Evolutionary conservation across 2,888 invertebrate genomes (phyloP).

Genomic region (Nycteola revayana): DNA sequence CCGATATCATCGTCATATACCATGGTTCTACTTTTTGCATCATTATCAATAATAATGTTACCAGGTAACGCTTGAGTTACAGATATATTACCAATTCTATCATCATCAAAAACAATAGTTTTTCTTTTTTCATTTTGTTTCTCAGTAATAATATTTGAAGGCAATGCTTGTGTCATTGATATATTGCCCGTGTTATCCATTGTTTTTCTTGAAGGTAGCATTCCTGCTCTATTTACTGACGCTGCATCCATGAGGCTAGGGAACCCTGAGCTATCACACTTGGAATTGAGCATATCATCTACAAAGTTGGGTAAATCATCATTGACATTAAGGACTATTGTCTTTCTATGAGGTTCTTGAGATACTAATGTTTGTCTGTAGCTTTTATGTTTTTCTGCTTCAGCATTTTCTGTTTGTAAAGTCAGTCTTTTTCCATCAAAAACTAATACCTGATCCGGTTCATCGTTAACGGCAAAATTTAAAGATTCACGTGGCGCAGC

Average conservation of each 20-base stretch:
- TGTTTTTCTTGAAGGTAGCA: slow-evolving; percentile 18
- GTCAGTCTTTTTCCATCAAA: slow-evolving; percentile 66
- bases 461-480: slow-evolving; percentile 57
- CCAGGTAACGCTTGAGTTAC: slow-evolving; percentile 16
- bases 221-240: slow-evolving; percentile 11
- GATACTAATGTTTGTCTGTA: slow-evolving; percentile 29
- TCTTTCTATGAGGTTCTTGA: slow-evolving; percentile 45
- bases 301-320: slow-evolving; percentile 63
- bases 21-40: slow-evolving; percentile 6
- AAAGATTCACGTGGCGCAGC: slow-evolving; percentile 45
- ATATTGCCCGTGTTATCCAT: slow-evolving; percentile 34
- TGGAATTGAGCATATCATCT: slow-evolving; percentile 25
- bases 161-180: slow-evolving; percentile 40
- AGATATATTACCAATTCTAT: slow-evolving; percentile 30
- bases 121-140: slow-evolving; percentile 23
- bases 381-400: slow-evolving; percentile 25
- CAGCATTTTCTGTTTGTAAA: slow-evolving; percentile 43
- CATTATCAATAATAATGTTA: slow-evolving; percentile 3
- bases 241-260: not conserved
- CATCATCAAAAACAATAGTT: slow-evolving; percentile 37
- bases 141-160: slow-evolving; percentile 23
- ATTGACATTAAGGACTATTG: slow-evolving; percentile 54
- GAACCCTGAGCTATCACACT: slow-evolving; percentile 7
- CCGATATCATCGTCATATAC: slow-evolving; percentile 10
- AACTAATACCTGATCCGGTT: slow-evolving; percentile 55